Conservation (phyloP, 30 jellyfish, hydroid and myxozoan genomes). For the Aurelia sp. region DNA sequence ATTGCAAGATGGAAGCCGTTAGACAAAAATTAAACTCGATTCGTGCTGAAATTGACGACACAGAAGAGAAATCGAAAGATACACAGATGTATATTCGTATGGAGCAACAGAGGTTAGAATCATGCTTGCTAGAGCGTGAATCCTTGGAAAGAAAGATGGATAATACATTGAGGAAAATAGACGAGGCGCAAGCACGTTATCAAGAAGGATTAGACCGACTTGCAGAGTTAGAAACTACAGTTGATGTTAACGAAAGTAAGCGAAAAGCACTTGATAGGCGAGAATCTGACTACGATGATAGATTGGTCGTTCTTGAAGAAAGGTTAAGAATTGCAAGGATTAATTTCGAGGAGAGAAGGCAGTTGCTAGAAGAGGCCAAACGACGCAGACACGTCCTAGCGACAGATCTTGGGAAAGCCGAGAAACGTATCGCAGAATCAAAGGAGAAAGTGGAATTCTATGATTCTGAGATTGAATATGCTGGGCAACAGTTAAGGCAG, state of each 20-base stretch:
- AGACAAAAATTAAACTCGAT: constrained; percentile 67
- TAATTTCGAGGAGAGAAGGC: constrained; percentile 68
- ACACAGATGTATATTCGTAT: constrained; percentile 38
- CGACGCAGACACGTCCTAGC: constrained; percentile 55
- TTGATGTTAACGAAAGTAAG: constrained; percentile 85
- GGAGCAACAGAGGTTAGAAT: constrained; percentile 67
- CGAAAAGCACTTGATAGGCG: constrained; percentile 79
- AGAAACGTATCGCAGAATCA: constrained; percentile 37
- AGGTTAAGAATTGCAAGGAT: constrained; percentile 65
- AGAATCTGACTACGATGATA: constrained; percentile 73
- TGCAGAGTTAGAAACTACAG: constrained; percentile 54
- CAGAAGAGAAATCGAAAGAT: constrained; percentile 68
- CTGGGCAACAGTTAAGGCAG: constrained; percentile 59
- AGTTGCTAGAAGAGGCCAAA: constrained; percentile 80
- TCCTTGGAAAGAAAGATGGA: constrained; percentile 57
- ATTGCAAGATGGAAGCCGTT: constrained; percentile 73
- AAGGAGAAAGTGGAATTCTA: constrained; percentile 70
- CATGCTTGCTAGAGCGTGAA: constrained; percentile 78
- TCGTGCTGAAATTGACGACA: constrained; percentile 53
- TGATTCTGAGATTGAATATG: constrained; percentile 70
- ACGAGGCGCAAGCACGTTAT: constrained; percentile 64
- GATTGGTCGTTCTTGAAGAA: constrained; percentile 64
- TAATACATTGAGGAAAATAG: constrained; percentile 49
- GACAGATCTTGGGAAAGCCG: constrained; percentile 64
- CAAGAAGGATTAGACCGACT: constrained; percentile 65